A percentile compares a stretch with the other conserved stretches of the same genome.
Evolutionary conservation across 1,140 invertebrate genomes (phyloP).

Genomic region (Heliconius hermathena): DNA sequence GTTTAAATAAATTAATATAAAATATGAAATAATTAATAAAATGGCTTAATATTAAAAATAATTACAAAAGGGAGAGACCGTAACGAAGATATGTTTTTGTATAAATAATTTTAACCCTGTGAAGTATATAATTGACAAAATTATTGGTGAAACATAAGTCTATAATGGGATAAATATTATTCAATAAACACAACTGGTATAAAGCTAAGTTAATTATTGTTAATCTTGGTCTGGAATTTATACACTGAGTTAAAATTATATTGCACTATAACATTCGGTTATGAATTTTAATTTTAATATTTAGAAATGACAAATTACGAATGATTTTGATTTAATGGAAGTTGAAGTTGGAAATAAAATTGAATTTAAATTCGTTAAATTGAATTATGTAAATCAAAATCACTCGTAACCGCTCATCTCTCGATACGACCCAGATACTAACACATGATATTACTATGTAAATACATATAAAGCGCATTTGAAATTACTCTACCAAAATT

Average conservation of each 20-base stretch:
- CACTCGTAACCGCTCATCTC: neutral
- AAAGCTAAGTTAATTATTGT: conserved; percentile 30
- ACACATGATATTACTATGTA: conserved; percentile 37
- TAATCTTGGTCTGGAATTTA: conserved; percentile 34
- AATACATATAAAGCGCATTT: conserved; percentile 66
- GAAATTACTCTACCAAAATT: conserved; percentile 55
- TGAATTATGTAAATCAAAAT: conserved; percentile 8
- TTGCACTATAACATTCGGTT: conserved; percentile 12
- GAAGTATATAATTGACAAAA: conserved; percentile 74
- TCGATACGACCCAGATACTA: conserved; percentile 18
- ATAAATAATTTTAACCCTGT: conserved; percentile 75
- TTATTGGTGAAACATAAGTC: conserved; percentile 67
- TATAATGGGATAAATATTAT: conserved; percentile 12
- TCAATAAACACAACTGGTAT: conserved; percentile 16
- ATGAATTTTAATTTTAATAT: neutral
- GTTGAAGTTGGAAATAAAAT: conserved; percentile 3
- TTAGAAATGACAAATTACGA: neutral
- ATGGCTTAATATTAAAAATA: neutral
- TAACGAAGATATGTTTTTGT: conserved; percentile 67
- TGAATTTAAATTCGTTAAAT: conserved; percentile 7
- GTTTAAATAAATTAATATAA: neutral
- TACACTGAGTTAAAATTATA: conserved; percentile 20
- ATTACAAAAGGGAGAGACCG: conserved; percentile 39
- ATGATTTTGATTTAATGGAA: neutral
- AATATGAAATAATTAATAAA: neutral